phyloP scores from a whole-genome alignment of 2,888 invertebrate species.

The Xestia rhomboidea region DNA sequence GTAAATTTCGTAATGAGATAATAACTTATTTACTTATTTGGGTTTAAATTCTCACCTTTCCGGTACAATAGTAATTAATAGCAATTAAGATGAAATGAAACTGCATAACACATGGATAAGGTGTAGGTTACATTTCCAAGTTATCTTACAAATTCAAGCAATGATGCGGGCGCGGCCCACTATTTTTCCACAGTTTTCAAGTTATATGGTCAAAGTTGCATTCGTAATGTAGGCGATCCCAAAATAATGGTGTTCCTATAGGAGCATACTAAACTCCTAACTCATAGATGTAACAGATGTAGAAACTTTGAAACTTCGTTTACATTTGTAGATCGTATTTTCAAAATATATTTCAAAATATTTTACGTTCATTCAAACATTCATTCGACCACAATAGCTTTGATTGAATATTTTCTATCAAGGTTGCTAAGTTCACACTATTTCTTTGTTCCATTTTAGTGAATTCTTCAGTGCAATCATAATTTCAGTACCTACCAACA shows the following conservation, averaged over 20 bases:
- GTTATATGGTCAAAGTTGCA: conserved; percentile 19
- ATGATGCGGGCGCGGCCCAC: conserved; percentile 24
- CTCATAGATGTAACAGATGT: background rate
- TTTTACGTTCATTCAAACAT: background rate
- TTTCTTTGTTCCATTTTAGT: conserved; percentile 25
- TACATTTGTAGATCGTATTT: background rate
- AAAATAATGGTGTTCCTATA: background rate
- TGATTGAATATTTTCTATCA: conserved; percentile 15
- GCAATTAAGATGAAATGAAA: conserved; percentile 45
- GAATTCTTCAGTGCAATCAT: conserved; percentile 14
- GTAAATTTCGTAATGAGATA: conserved; percentile 1
- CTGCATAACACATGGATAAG: conserved; percentile 17
- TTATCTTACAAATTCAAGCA: conserved; percentile 39
- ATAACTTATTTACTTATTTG: conserved; percentile 15
- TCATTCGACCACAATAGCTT: background rate
- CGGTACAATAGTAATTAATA: conserved; percentile 35
- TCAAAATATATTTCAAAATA: background rate
- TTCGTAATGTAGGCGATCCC: conserved; percentile 19
- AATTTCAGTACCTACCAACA: background rate
- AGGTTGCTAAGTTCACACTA: conserved; percentile 20
- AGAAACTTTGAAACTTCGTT: background rate
- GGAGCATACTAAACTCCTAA: background rate
- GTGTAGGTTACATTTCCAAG: conserved; percentile 26
- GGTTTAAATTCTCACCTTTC: conserved; percentile 22
- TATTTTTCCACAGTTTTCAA: conserved; percentile 25